Evolutionary conservation across 2,113 vertebrate genomes (phyloP).

Genomic region (Muscicapa adusta): DNA sequence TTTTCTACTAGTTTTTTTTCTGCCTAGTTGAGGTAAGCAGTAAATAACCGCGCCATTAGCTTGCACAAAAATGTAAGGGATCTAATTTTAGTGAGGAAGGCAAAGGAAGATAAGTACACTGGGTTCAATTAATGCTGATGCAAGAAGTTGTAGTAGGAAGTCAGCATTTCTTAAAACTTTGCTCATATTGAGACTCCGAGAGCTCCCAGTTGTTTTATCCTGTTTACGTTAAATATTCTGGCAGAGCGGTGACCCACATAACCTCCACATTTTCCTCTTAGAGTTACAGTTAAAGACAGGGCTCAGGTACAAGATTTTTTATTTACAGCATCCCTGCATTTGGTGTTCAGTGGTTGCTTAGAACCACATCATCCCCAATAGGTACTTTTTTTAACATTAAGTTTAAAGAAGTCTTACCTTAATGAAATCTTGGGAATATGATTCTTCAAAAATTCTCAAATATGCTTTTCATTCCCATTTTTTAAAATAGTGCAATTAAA

Average conservation of each 20-base stretch:
- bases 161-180: constrained; percentile 39
- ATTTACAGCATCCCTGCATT: neutral
- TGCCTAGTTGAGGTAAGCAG: neutral
- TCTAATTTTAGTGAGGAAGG: constrained; percentile 15
- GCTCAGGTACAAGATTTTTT: neutral
- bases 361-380: neutral
- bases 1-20: neutral
- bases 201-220: neutral
- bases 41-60: neutral
- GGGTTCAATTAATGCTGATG: constrained; percentile 22
- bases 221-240: constrained; percentile 18
- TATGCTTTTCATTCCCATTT: neutral
- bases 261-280: neutral
- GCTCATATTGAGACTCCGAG: neutral
- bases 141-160: constrained; percentile 30
- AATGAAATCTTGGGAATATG: neutral
- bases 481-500: neutral
- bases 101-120: neutral
- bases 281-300: neutral
- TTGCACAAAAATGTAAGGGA: constrained; percentile 17
- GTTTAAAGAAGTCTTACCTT: neutral
- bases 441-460: neutral
- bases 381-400: neutral
- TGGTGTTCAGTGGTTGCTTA: neutral
- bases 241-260: neutral